Evolutionary conservation across 2,797 vertebrate genomes (phyloP).

Genomic region (Clarias platycephalus): DNA sequence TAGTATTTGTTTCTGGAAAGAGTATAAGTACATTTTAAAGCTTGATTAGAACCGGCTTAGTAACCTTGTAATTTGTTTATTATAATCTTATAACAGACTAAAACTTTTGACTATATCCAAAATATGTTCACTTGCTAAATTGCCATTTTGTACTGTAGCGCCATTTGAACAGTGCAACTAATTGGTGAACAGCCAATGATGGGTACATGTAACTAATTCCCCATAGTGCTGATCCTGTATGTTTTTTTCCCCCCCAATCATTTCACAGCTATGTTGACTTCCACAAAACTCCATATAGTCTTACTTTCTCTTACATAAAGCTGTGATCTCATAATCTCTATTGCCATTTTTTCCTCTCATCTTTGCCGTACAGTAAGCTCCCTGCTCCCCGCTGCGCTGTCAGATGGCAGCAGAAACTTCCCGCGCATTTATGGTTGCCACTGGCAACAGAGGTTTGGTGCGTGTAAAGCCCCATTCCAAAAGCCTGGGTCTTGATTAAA

Average conservation of each 20-base stretch:
- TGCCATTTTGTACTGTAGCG: background rate
- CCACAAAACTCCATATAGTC: background rate
- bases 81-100: background rate
- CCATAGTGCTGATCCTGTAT: background rate
- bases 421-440: slow-evolving; percentile 58
- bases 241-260: background rate
- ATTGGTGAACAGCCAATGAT: background rate
- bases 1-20: background rate
- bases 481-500: slow-evolving; percentile 24
- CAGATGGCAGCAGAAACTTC: slow-evolving; percentile 55
- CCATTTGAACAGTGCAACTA: background rate
- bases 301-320: background rate
- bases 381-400: slow-evolving; percentile 35
- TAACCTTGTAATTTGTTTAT: background rate
- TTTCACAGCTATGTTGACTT: background rate
- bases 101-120: background rate
- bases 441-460: slow-evolving; percentile 52
- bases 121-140: background rate
- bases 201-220: background rate
- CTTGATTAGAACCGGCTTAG: background rate
- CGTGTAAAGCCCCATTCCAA: slow-evolving; percentile 26
- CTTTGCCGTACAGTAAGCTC: slow-evolving; percentile 27
- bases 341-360: background rate
- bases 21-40: background rate
- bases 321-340: slow-evolving; percentile 13